Base-by-base conservation (phyloP, 2,888 invertebrate genomes). In the Leistus spinibarbis region DNA sequence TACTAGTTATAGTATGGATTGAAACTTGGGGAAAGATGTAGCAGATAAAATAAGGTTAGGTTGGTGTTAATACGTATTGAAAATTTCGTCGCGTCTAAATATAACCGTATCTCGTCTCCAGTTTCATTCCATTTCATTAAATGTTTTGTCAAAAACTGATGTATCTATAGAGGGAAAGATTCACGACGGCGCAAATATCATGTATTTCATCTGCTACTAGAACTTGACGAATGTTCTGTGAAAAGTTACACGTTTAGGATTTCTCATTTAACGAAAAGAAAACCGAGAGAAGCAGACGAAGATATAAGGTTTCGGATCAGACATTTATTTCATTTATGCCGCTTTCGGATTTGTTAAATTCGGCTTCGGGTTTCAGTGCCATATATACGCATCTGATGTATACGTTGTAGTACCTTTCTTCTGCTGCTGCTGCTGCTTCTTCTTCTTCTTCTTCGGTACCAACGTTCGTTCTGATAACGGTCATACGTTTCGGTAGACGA, bases 321-420 rank as follows among this genome's bases (percentile, higher is more conserved):
- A 73, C 73, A 73, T 73, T 73, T 73, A 73, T 73, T 73, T 73
- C 73, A 73, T 73, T 73, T 73, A 73, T 73, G 73, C 67, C 60
- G 73, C 66, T 57, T 73, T 64, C 73, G 73, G 73, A 73, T 73
- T 73, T 73, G 73, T 73, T 73, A 73, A 73, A 66, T 72, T 66
- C 65, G 56, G 24, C 27, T 40, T 72, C 73, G 73, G 53, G 73
- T 73, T 73, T 73, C 73, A 60, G 60, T 40, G 40, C 40, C 40
- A 40, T 40, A 40, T 40, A 40, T 40, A 40, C 40, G 40, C 40
- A 40, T 40, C 40, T 40, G 40, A 40, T 40, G 40, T 40, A 40
- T 40, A 40, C 40, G 40, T 40, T 40, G 40, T 40, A 40, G 40
- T 40, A 40, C 40, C 40, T 40, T n/a, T n/a, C n/a, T n/a, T 24